phyloP scores from a whole-genome alignment of 1,140 invertebrate species.

The Tribolium madens region DNA sequence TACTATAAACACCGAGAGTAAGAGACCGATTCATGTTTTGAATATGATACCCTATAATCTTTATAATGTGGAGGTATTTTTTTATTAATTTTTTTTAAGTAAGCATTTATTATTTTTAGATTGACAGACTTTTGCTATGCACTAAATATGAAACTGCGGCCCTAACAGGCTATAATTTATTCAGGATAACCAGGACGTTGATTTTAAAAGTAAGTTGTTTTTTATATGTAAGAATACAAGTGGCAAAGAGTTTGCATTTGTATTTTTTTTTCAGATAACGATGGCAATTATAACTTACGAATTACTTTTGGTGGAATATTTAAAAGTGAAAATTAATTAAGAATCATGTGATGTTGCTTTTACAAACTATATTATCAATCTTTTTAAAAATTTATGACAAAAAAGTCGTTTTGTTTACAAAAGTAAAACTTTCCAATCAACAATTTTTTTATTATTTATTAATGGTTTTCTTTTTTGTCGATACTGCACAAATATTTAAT shows the following conservation, averaged over 20 bases:
- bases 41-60: neutral
- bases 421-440: no score
- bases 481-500: no score
- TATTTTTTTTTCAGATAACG: slow-evolving; percentile 59
- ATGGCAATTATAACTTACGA: slow-evolving; percentile 64
- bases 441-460: no score
- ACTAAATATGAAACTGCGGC: slow-evolving; percentile 72
- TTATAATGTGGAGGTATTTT: slow-evolving; percentile 38
- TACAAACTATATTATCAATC: no score
- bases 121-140: slow-evolving; percentile 73
- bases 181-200: slow-evolving; percentile 72
- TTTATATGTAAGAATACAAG: no score
- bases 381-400: no score
- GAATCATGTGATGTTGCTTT: no score
- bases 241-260: neutral
- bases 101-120: slow-evolving; percentile 63
- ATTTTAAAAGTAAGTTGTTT: slow-evolving; percentile 70
- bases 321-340: neutral
- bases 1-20: slow-evolving; percentile 72
- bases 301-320: slow-evolving; percentile 57
- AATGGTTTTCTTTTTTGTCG: no score
- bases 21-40: slow-evolving; percentile 67
- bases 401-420: no score
- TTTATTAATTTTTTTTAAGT: neutral
- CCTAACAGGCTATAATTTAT: slow-evolving; percentile 76